phyloP scores from a whole-genome alignment of 1,140 invertebrate species.

The Drosophila nannoptera region DNA sequence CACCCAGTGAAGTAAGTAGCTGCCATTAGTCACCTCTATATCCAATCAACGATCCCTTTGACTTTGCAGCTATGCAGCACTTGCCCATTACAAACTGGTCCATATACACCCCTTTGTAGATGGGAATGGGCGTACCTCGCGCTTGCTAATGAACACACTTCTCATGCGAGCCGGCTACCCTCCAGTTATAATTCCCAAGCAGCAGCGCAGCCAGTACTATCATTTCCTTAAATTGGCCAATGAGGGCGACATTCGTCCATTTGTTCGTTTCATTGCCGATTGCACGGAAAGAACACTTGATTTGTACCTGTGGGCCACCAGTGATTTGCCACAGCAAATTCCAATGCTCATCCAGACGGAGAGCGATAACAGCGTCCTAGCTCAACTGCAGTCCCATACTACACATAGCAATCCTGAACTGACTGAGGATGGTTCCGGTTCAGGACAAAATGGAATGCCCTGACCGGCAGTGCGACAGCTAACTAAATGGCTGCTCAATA shows the following conservation, averaged over 20 bases:
- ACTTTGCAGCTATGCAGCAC: conserved; percentile 84
- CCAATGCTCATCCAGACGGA: conserved; percentile 80
- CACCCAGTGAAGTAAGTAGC: conserved; percentile 89
- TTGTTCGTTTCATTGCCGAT: conserved; percentile 96
- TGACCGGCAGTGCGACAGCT: conserved; percentile 31
- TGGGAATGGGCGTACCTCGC: conserved; percentile 96
- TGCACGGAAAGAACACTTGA: conserved; percentile 96
- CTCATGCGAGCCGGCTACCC: conserved; percentile 99
- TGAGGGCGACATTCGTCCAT: conserved; percentile 93
- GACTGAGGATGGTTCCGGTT: conserved; percentile 31
- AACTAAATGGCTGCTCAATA: neutral
- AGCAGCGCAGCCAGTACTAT: conserved; percentile 92
- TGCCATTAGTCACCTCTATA: neutral
- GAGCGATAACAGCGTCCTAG: conserved; percentile 56
- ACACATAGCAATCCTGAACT: conserved; percentile 33
- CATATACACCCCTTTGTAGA: conserved; percentile 96
- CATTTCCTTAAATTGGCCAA: conserved; percentile 93
- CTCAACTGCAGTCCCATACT: conserved; percentile 46
- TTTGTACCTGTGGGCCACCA: conserved; percentile 92
- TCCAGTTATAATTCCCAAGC: conserved; percentile 95
- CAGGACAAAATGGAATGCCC: conserved; percentile 26
- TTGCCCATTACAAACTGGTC: conserved; percentile 98
- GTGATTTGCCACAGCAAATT: conserved; percentile 81
- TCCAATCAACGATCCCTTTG: neutral
- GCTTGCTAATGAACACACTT: conserved; percentile 97